A percentile compares a stretch with the other conserved stretches of the same genome.
Evolutionary conservation across 2,113 vertebrate species (phyloP).

Genomic region (Conger conger): DNA sequence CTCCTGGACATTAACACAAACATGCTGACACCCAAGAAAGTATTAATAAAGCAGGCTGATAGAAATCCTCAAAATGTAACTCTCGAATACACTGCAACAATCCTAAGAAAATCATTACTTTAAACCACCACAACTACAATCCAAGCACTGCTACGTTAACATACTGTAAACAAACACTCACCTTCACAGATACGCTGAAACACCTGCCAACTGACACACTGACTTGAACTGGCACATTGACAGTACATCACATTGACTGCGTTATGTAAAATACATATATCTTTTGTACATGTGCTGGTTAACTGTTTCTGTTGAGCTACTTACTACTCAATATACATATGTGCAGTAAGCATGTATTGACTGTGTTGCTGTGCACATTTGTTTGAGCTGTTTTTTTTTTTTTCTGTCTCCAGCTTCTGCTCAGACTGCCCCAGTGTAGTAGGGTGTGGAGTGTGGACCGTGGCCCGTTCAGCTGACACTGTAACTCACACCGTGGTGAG

Average conservation of each 20-base stretch:
- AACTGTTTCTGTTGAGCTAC: too few species aligned
- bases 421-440: conserved; percentile 26
- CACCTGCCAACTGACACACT: not conserved
- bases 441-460: conserved; percentile 33
- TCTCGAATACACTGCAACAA: not conserved
- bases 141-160: not conserved
- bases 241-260: not conserved
- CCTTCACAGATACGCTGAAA: not conserved
- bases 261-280: too few species aligned
- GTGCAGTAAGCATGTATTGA: not conserved
- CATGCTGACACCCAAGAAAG: not conserved
- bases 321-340: not conserved
- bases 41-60: not conserved
- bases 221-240: not conserved
- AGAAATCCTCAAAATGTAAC: not conserved
- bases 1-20: not conserved
- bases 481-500: conserved; percentile 27
- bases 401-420: conserved; percentile 1
- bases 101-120: not conserved
- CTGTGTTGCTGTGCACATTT: not conserved
- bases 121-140: not conserved
- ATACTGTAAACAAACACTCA: not conserved
- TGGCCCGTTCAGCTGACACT: conserved; percentile 32
- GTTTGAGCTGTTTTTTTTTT: not conserved
- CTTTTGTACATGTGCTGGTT: too few species aligned